These are phyloP conservation scores for Takifugu rubripes DNA, from an alignment of 2,797 vertebrate genomes.

Conservation along the genomic window DNA sequence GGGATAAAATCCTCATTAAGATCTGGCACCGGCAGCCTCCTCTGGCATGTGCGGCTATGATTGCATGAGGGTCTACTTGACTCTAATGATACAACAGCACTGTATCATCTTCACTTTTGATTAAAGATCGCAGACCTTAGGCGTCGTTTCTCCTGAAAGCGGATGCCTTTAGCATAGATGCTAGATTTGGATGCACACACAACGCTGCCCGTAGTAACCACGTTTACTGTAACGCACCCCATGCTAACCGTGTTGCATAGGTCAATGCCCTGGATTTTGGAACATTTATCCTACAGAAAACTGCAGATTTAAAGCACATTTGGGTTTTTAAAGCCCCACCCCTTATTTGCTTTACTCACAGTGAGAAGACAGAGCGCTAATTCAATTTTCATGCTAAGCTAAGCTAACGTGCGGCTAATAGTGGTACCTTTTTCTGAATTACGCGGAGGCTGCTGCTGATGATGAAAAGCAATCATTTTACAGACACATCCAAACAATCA, in stretches of 20 bases:
- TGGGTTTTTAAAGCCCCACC: too few species aligned
- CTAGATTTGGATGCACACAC: too few species aligned
- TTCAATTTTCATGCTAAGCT: conserved; percentile 1
- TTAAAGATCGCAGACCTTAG: conserved; percentile 17
- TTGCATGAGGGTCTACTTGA: conserved; percentile 12
- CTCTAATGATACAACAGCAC: conserved; percentile 19
- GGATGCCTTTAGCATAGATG: conserved; percentile 2
- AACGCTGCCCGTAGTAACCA: neutral
- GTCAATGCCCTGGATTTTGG: too few species aligned
- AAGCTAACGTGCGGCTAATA: neutral
- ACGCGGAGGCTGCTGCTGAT: neutral
- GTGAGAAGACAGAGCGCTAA: neutral
- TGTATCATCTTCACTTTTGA: conserved; percentile 11
- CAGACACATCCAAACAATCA: conserved; percentile 19
- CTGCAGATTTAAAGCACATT: too few species aligned
- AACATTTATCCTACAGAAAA: too few species aligned
- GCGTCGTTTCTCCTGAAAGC: conserved; percentile 15
- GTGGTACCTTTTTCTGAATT: neutral
- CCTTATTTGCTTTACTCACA: too few species aligned
- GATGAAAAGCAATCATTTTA: conserved; percentile 9
- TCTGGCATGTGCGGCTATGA: conserved; percentile 11
- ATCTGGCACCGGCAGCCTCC: conserved; percentile 47
- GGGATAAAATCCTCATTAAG: conserved; percentile 69
- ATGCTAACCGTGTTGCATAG: neutral
- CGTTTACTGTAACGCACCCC: neutral